Base-by-base conservation (phyloP, 2,113 vertebrate species). In the Paracanthobrama guichenoti region DNA sequence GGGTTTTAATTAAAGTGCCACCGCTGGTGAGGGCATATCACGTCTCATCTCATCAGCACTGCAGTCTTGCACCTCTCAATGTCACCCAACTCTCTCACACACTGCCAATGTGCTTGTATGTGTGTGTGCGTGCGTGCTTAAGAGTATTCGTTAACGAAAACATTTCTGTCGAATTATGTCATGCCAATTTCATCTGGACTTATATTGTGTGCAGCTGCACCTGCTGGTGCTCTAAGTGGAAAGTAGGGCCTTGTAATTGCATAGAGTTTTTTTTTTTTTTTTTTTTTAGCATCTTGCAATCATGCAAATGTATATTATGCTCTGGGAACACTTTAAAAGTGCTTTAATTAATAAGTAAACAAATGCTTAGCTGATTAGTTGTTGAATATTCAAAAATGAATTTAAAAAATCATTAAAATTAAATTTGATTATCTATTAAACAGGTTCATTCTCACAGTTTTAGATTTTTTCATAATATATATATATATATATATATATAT, bases 1-100 rank as follows among this genome's bases (percentile, higher is more conserved):
- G 77, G 84, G 79, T 90, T 90, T 90, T 90, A 90, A 90, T 90
- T 90, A 89, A 90, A 88, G 81, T 87, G 85, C 87, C 89, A 87
- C 85, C 80, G 85, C 77, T 86, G 88, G 88, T 86, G 84, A 86
- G 89, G 89, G 88, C 89, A 89, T 79, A 89, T 90, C 88, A 84
- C 86, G 79, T 89, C 86, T 89, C 88, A 89, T 89, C 86, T 89
- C 88, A 89, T 90, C 89, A 89, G 84, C 82, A 44, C 67, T 84
- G 62, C 88, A 86, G 87, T 78, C 79, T 82, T 82, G 66, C 79
- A 82, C 89, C 76, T 84, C 88, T 81, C 87, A 87, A 85, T 87
- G 88, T 89, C 88, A 87, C 84, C 86, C 74, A 62, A 77, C 82
- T 84, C 77, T 48, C 82, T 46, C 80, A n/a, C 39, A 26, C 57